Evolutionary conservation across 2,113 vertebrate genomes (phyloP).

Genomic region (Paedocypris sp.): DNA sequence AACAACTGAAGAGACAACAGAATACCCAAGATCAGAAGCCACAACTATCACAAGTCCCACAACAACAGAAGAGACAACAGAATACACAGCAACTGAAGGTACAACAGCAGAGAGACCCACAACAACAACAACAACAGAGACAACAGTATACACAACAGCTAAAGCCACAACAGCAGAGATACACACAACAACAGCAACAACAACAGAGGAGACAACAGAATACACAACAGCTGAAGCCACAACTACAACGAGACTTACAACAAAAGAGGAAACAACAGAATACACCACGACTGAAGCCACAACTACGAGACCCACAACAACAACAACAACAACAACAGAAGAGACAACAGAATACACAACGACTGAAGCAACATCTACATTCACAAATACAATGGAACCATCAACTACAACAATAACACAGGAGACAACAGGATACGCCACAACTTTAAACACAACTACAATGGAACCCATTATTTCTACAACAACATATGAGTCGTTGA

Average conservation of each 20-base stretch:
- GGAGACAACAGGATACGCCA: neutral
- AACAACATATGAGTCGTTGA: neutral
- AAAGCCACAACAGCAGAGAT: neutral
- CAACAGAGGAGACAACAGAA: neutral
- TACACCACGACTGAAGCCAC: no score
- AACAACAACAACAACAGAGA: neutral
- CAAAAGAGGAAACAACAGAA: neutral
- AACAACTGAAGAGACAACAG: neutral
- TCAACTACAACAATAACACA: neutral
- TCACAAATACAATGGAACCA: neutral
- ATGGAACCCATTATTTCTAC: neutral
- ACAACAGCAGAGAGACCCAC: neutral
- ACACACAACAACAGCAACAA: neutral
- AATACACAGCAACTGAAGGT: neutral
- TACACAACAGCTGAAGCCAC: neutral
- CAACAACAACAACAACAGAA: neutral
- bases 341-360: neutral
- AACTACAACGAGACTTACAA: neutral
- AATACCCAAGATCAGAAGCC: neutral
- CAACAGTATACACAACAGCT: no score
- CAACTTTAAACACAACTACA: neutral
- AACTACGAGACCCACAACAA: no score
- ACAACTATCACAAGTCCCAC: no score
- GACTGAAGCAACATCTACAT: neutral
- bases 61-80: neutral